phyloP scores from a whole-genome alignment of 1,140 invertebrate genomes.

The Rhysida immarginata region DNA sequence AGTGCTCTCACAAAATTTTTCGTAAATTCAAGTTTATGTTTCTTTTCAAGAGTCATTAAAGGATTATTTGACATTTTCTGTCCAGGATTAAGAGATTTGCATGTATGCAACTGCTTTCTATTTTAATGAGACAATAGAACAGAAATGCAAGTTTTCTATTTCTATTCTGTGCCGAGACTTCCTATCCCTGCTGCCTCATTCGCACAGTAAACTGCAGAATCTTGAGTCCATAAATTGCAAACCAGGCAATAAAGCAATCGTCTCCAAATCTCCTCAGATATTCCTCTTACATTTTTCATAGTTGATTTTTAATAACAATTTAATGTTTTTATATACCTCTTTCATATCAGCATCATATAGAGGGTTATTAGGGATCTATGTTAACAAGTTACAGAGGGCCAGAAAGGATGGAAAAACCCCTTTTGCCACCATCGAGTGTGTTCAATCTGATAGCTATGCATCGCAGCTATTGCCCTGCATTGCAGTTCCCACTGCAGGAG shows the following conservation, averaged over 20 bases:
- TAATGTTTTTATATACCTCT: too few relatives aligned
- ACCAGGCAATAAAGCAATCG: conserved; percentile 17
- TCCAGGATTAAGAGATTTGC: background rate
- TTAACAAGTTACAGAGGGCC: too few relatives aligned
- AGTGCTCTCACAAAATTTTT: background rate
- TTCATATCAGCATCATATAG: too few relatives aligned
- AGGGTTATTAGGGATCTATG: too few relatives aligned
- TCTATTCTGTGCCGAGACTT: too few relatives aligned
- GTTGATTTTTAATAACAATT: background rate
- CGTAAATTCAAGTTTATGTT: background rate
- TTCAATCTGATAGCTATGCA: too few relatives aligned
- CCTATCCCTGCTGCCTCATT: conserved; percentile 14
- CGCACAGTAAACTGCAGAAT: conserved; percentile 23
- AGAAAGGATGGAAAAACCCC: too few relatives aligned
- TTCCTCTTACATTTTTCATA: conserved; percentile 14
- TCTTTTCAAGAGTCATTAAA: background rate
- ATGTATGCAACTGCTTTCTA: background rate
- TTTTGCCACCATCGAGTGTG: too few relatives aligned
- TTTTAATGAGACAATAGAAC: too few relatives aligned
- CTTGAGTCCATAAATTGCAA: conserved; percentile 26
- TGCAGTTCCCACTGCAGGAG: too few relatives aligned
- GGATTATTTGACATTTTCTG: background rate
- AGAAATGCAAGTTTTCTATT: too few relatives aligned
- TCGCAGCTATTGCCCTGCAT: too few relatives aligned
- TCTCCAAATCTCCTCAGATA: conserved; percentile 22